Percentiles rank a stretch among this genome's conserved stretches.
phyloP scores from a whole-genome alignment of 2,797 vertebrate genomes.

The Lacerta agilis region DNA sequence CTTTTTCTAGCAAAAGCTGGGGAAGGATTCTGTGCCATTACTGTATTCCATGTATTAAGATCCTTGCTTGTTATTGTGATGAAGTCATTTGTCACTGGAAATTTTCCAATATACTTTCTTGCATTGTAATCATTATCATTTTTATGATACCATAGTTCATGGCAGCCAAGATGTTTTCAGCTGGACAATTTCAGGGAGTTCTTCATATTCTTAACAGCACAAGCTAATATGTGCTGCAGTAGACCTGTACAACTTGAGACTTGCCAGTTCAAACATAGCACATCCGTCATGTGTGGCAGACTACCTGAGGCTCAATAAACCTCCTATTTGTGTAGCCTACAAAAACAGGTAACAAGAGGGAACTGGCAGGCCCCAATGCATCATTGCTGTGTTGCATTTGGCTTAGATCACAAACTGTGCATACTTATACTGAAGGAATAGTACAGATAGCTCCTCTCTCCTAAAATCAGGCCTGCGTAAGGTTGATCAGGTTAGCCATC shows the following conservation, averaged over 20 bases:
- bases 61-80: slow-evolving; percentile 64
- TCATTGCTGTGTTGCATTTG: background rate
- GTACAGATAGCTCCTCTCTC: fast-evolving
- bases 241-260: background rate
- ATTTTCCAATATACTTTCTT: slow-evolving; percentile 42
- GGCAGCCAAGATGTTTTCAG: slow-evolving; percentile 23
- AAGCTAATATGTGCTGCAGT: background rate
- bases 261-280: background rate
- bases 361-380: no score
- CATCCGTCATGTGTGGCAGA: background rate
- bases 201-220: background rate
- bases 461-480: fast-evolving
- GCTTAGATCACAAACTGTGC: background rate
- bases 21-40: slow-evolving; percentile 1
- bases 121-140: slow-evolving; percentile 42
- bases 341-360: background rate
- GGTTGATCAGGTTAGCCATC: slow-evolving; percentile 3
- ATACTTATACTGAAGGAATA: background rate
- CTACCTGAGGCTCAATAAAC: background rate
- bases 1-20: slow-evolving; percentile 77
- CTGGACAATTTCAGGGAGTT: background rate
- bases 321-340: background rate
- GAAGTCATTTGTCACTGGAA: slow-evolving; percentile 54
- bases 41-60: slow-evolving; percentile 37
- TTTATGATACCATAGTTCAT: slow-evolving; percentile 9